These are phyloP conservation scores for Sesia apiformis DNA, from an alignment of 2,888 invertebrate species.

Conservation along the genomic window DNA sequence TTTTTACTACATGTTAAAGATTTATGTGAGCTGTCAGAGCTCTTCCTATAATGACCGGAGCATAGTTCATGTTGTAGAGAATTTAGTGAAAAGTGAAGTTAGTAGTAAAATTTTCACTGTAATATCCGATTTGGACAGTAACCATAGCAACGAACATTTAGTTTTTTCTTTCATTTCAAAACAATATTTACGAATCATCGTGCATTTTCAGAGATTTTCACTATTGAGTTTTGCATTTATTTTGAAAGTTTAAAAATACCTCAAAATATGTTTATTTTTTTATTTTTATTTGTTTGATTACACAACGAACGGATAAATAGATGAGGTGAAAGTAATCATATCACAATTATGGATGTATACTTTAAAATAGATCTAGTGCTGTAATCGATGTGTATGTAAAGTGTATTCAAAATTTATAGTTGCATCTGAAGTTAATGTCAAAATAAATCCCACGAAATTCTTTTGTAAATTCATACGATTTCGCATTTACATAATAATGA, in stretches of 20 bases:
- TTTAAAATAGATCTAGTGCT: conserved; percentile 37
- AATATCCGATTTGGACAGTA: conserved; percentile 11
- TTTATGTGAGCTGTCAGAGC: too few relatives aligned
- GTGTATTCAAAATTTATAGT: conserved; percentile 8
- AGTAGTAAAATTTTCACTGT: conserved; percentile 33
- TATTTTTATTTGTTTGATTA: background rate
- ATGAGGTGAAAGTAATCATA: conserved; percentile 48
- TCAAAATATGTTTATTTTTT: background rate
- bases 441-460: too few relatives aligned
- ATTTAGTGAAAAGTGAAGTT: conserved; percentile 39
- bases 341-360: conserved; percentile 61
- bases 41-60: too few relatives aligned
- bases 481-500: too few relatives aligned
- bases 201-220: background rate
- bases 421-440: too few relatives aligned
- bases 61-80: conserved; percentile 70
- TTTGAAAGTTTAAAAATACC: too few relatives aligned
- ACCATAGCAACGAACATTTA: background rate
- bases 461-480: too few relatives aligned
- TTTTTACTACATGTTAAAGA: too few relatives aligned
- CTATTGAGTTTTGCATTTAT: too few relatives aligned
- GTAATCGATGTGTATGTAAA: conserved; percentile 37
- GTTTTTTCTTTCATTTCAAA: background rate
- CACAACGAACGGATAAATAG: background rate
- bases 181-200: background rate